Conservation (phyloP, 2,888 invertebrate genomes). For the Drosophila melanocephala region DNA sequence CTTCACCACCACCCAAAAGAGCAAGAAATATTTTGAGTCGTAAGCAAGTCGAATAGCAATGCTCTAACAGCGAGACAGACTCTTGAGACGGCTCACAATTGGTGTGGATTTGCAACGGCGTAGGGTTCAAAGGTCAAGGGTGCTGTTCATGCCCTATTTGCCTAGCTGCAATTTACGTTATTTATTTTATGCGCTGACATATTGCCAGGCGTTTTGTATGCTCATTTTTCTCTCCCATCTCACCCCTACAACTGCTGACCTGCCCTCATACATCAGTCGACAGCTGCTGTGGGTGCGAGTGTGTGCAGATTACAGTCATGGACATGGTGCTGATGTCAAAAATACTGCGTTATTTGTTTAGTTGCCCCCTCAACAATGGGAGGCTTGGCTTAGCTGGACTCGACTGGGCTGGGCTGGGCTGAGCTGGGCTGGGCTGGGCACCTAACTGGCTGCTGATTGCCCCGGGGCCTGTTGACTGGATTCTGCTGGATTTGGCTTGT, state of each 20-base stretch:
- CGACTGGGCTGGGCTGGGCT: slow-evolving; percentile 7
- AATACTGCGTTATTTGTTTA: slow-evolving; percentile 75
- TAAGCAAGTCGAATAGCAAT: slow-evolving; percentile 2
- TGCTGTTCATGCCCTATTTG: slow-evolving; percentile 15
- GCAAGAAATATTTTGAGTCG: neutral
- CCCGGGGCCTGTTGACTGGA: slow-evolving; percentile 18
- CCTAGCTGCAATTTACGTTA: slow-evolving; percentile 71
- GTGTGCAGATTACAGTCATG: slow-evolving; percentile 53
- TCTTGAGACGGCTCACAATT: neutral
- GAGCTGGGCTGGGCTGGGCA: neutral
- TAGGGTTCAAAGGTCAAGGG: slow-evolving; percentile 27
- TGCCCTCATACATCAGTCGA: slow-evolving; percentile 67
- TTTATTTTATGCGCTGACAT: slow-evolving; percentile 72
- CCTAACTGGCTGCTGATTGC: slow-evolving; percentile 11
- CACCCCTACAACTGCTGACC: slow-evolving; percentile 58
- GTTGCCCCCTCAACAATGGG: slow-evolving; percentile 17
- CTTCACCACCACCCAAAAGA: neutral
- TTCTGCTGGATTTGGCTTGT: slow-evolving; percentile 25
- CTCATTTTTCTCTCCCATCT: slow-evolving; percentile 58
- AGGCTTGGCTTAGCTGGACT: slow-evolving; percentile 10
- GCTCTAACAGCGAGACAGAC: slow-evolving; percentile 2
- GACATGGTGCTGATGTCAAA: slow-evolving; percentile 61
- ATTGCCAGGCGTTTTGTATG: slow-evolving; percentile 68
- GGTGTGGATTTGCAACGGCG: neutral
- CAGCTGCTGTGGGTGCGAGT: slow-evolving; percentile 38